phyloP scores from a whole-genome alignment of 2,888 invertebrate species.

The Mesorhabditis belari region DNA sequence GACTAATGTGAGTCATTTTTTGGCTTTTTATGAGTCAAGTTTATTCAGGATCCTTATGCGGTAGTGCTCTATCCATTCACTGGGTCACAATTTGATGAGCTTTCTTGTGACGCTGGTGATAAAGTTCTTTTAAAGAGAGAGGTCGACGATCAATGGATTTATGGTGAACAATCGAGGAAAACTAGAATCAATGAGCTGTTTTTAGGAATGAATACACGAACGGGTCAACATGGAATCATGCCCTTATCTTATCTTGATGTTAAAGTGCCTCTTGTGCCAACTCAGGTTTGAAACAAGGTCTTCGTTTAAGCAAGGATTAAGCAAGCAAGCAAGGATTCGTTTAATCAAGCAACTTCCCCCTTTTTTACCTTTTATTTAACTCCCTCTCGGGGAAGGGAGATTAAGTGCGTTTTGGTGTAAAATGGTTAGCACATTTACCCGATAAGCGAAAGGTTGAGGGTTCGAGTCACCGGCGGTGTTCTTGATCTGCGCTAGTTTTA shows the following conservation, averaged over 20 bases:
- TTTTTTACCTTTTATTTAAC: too few species aligned
- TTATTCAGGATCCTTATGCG: conserved; percentile 19
- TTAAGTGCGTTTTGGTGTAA: too few species aligned
- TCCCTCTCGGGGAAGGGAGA: too few species aligned
- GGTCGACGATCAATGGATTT: conserved; percentile 48
- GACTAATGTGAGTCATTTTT: not conserved
- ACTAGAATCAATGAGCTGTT: not conserved
- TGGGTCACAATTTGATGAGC: conserved; percentile 36
- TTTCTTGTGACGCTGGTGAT: conserved; percentile 34
- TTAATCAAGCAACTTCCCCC: too few species aligned
- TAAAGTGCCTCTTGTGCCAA: conserved; percentile 33
- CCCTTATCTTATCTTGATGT: conserved; percentile 39
- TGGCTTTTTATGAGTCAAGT: not conserved
- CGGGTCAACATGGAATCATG: conserved; percentile 34
- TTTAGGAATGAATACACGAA: conserved; percentile 27
- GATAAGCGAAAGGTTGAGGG: too few species aligned
- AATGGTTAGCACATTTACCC: too few species aligned
- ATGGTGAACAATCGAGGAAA: conserved; percentile 13
- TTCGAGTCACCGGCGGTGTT: too few species aligned
- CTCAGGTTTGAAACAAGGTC: too few species aligned
- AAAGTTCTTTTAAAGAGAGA: conserved; percentile 35
- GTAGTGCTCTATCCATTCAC: conserved; percentile 35
- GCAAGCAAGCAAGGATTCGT: too few species aligned
- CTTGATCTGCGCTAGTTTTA: too few species aligned
- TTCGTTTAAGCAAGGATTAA: too few species aligned